Evolutionary conservation across 2,797 vertebrate species (phyloP).

Genomic region (Eutrigla gurnardus): DNA sequence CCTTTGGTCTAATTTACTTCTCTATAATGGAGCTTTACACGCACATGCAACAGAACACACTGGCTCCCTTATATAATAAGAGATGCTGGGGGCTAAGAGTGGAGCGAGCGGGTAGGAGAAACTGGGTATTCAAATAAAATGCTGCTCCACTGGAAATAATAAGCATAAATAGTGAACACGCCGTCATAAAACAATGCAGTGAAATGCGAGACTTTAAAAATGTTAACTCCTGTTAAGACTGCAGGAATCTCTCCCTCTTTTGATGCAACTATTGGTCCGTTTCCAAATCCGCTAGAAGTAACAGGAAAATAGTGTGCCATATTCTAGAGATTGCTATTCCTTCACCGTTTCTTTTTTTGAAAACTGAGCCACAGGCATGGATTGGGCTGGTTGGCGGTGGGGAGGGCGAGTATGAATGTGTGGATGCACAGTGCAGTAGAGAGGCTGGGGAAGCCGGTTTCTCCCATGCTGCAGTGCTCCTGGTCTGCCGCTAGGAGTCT

Average conservation of each 20-base stretch:
- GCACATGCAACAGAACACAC: conserved; percentile 41
- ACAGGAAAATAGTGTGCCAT: background rate
- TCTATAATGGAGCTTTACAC: conserved; percentile 43
- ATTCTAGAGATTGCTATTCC: background rate
- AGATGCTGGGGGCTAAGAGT: conserved; percentile 42
- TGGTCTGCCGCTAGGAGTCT: conserved; percentile 71
- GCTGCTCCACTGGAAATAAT: conserved; percentile 17
- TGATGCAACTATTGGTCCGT: background rate
- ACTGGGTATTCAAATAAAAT: conserved; percentile 13
- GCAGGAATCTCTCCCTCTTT: background rate
- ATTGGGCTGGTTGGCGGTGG: conserved; percentile 9
- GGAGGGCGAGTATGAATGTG: background rate
- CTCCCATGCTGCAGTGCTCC: conserved; percentile 44
- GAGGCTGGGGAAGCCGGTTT: conserved; percentile 52
- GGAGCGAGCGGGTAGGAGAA: conserved; percentile 27
- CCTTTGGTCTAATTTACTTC: conserved; percentile 50
- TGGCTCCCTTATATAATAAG: conserved; percentile 61
- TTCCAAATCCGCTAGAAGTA: background rate
- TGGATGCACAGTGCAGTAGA: conserved; percentile 27
- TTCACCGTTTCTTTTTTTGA: background rate
- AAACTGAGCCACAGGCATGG: conserved; percentile 23
- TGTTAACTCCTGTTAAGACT: background rate
- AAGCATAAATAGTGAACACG: background rate
- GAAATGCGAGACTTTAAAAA: background rate
- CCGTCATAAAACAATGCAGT: background rate